A percentile compares a stretch with the other conserved stretches of the same genome.
Evolutionary conservation across 2,888 invertebrate genomes (phyloP).

Genomic region (Ariolimax columbianus): DNA sequence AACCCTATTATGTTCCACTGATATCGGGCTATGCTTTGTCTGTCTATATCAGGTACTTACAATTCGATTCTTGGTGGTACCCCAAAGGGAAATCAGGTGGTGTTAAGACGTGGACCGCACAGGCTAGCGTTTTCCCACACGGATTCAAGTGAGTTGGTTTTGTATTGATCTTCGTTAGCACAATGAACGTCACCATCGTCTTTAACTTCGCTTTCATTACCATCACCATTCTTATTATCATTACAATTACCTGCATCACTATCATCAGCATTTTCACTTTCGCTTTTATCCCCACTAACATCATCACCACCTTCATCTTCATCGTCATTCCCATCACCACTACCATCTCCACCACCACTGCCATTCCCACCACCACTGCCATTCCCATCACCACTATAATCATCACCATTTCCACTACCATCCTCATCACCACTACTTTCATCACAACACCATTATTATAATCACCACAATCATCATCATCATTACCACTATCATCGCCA

Average conservation of each 20-base stretch:
- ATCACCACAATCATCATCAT: too few relatives aligned
- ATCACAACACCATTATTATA: neutral
- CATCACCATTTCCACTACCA: neutral
- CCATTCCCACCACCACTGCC: neutral
- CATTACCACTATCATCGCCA: neutral
- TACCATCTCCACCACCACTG: neutral
- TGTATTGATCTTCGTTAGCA: too few relatives aligned
- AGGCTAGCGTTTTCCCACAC: slow-evolving; percentile 58
- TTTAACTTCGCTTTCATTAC: neutral
- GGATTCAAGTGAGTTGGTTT: slow-evolving; percentile 59
- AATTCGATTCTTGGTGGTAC: slow-evolving; percentile 68
- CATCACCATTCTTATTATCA: neutral
- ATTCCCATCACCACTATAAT: neutral
- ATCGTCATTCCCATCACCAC: too few relatives aligned
- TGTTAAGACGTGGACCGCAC: slow-evolving; percentile 57
- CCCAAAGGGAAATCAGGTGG: slow-evolving; percentile 57
- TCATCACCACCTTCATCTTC: too few relatives aligned
- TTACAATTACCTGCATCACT: neutral
- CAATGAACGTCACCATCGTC: neutral
- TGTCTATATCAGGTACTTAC: slow-evolving; percentile 57
- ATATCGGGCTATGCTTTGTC: neutral
- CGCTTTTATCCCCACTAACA: neutral
- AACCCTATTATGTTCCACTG: too few relatives aligned
- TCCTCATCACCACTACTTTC: neutral
- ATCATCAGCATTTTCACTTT: neutral